Base-by-base conservation (phyloP, 2,113 vertebrate genomes). In the Zeus faber region DNA sequence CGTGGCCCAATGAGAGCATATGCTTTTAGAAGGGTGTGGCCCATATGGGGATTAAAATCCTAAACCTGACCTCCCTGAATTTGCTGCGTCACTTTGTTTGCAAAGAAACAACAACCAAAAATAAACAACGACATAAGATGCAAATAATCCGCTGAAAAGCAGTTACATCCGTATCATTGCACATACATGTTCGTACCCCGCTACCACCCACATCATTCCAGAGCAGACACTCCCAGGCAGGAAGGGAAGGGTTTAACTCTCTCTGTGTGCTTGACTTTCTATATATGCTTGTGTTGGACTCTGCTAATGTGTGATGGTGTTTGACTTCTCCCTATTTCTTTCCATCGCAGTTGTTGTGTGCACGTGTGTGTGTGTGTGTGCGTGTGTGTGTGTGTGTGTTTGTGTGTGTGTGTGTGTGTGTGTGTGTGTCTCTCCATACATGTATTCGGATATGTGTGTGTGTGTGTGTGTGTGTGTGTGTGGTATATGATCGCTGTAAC, bases 401-500 rank as follows among this genome's bases (percentile, higher is more conserved):
- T 6, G 40, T 20, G 35, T 27, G 21, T 18, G 4, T 31, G 22
- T 7, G 41, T 48, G 53, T 58, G 67, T 21, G 44, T 63, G 6
- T 49, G n/a, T n/a, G n/a, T n/a, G n/a, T n/a, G n/a, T n/a, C n/a
- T n/a, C 44, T 57, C 45, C 33, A 26, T 29, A 26, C 22, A 10
- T 25, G 21, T 54, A 23, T 29, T 22, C 43, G 29, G 18, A 54
- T 13, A 17, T 20, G 35, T 58, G 13, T 25, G 18, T 21, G 27
- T 27, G 41, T 18, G 14, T 6, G 40, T 20, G 35, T 27, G 21
- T 18, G 4, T 31, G 22, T 7, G 41, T 48, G 53, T 58, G 67
- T 21, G 44, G 57, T 58, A 59, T 49, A 62, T 37, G 45, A 66
- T 63, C 70, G 65, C 65, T 53, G 78, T 70, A 83, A 82, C 74